Evolutionary conservation across 2,888 invertebrate genomes (phyloP), one percentile per base, ranked within the genome.

Genomic region (Lottia gigantea): DNA sequence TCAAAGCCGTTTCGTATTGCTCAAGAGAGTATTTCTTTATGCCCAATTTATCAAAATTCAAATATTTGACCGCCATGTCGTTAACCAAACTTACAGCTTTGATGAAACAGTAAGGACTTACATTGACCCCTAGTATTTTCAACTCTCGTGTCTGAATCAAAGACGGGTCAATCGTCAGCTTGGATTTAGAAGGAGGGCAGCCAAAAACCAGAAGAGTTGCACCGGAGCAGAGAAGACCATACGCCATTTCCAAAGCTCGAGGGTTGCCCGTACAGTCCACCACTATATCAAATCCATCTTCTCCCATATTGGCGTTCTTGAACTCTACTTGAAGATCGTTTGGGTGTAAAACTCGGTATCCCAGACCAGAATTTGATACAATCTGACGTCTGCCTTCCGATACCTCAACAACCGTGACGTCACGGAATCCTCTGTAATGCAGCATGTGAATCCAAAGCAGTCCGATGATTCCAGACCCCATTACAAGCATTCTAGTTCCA

Each of bases 251-350:
- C 8, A 19, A 19, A 4, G 55, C 55, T 19, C 7, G n/a, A 2
- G 55, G 23, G 12, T 55, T 55, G 55, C 55, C 55, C n/a, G 55
- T 55, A 23, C 55, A 55, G 23, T 55, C 55, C 19, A 55, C 55
- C 8, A 55, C 55, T n/a, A 55, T 55, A 55, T 55, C 55, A 55
- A 55, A 55, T 12, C 55, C 55, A 12, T 55, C 55, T 55, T 55
- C 55, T 19, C 55, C 23, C 11, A 23, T 12, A 19, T 55, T 23
- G n/a, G 8, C 23, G n/a, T 23, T 12, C 55, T 55, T 55, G 55
- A 55, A 55, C n/a, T 23, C 23, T 19, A 7, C 55, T 14, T 55
- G 11, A 8, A 55, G 55, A 23, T 8, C 55, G 23, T 23, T 12
- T 1, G 55, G 55, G 55, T 55, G 55, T 19, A 55, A 23, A 6